Base-by-base conservation (phyloP, 2,888 invertebrate species). In the Ornithoptera alexandrae region DNA sequence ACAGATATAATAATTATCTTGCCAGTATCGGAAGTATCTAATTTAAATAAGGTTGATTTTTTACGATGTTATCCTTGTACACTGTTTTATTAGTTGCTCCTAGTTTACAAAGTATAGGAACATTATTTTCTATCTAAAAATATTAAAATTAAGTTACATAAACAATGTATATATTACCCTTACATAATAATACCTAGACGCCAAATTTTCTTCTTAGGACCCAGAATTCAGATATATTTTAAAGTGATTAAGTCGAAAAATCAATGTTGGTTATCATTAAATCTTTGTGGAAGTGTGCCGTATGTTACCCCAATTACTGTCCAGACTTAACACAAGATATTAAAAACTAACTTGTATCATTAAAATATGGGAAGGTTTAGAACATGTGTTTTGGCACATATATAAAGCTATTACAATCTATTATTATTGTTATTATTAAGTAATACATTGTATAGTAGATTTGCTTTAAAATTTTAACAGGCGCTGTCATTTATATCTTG, bases 1-100 rank as follows among this genome's bases (percentile, higher is more conserved):
- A 68, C 68, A 63, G n/a, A 59, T 63, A 20, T 12, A 18, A 53
- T 56, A 7, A 30, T 65, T 22, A 17, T 66, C 69, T 66, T 70
- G 66, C 66, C 69, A 66, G n/a, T 66, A 56, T 68, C 10, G 59
- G 57, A 58, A 50, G n/a, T 36, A 58, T 59, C 20, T n/a, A 53
- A 56, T 22, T 15, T 15, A 58, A 58, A 22, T 58, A 7, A 58
- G 22, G 24, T 22, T 58, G 57, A 6, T 58, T 15, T 24, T 53
- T 53, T n/a, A 53, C n/a, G 6, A n/a, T 53, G 18, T 53, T 53
- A 53, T n/a, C n/a, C 8, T n/a, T 53, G n/a, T 53, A 18, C 8
- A 53, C 53, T n/a, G n/a, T 53, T 53, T 53, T 18, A n/a, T 53
- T 53, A 53, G 53, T 4, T 53, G n/a, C n/a, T 53, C 4, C 4